A percentile compares a stretch with the other conserved stretches of the same genome.
Conservation (phyloP, 2,888 invertebrate genomes). For the Epsilonema sp. region DNA sequence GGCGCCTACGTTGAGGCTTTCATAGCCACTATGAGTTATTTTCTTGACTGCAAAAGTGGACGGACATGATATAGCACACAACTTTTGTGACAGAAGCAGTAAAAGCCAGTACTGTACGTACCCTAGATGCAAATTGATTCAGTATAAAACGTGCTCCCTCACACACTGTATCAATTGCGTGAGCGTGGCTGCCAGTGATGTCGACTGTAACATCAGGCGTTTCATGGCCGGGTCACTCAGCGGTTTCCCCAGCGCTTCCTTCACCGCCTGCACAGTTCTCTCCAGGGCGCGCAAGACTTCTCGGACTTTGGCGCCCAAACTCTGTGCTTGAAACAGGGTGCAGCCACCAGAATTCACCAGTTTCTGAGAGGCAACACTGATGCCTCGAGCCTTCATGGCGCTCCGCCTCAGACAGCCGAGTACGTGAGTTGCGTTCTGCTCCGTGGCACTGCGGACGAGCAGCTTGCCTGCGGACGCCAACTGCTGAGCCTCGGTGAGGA, state of each 20-base stretch:
- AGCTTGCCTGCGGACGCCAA: not conserved
- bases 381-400: not conserved
- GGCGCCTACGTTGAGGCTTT: no score
- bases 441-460: not conserved
- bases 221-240: constrained; percentile 9
- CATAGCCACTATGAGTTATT: no score
- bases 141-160: no score
- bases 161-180: constrained; percentile 13
- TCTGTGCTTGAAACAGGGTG: not conserved
- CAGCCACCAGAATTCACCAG: not conserved
- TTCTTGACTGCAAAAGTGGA: no score
- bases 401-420: not conserved
- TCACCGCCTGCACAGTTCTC: not conserved
- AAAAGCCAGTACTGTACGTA: no score
- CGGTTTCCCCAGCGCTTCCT: not conserved
- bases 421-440: not conserved
- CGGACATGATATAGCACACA: no score
- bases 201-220: constrained; percentile 12
- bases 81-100: no score
- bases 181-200: constrained; percentile 13
- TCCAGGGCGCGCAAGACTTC: not conserved
- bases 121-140: no score
- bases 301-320: not conserved
- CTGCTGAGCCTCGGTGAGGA: not conserved
- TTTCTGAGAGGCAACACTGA: not conserved